Base-by-base conservation (phyloP, 2,797 vertebrate species). In the Danio choprae region DNA sequence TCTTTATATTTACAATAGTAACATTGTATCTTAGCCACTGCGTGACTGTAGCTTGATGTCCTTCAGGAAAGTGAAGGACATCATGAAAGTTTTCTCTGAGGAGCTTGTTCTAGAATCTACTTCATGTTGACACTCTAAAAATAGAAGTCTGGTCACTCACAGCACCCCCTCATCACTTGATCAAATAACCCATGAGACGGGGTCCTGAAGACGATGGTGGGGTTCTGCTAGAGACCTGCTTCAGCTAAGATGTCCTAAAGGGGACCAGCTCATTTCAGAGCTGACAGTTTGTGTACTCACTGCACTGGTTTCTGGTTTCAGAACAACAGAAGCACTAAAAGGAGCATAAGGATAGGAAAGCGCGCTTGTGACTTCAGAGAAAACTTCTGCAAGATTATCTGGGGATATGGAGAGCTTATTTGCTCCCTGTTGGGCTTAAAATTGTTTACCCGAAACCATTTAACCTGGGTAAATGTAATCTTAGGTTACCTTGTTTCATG, bases 41-140 rank as follows among this genome's bases (percentile, higher is more conserved):
- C 63, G 72, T 41, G 51, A 69, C 43, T 15, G 18, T 56, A 3
- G 11, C 44, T 50, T 50, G 68, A 55, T 38, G 46, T 62, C 40
- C 64, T 81, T 74, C 53, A 13, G 65, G 59, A 83, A 58, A 20
- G 65, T 64, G 67, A 83, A 83, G 63, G 82, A 74, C 75, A 51
- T 51, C 15, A 51, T 11, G 48, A 4, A 13, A 77, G 72, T 29
- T 40, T 74, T 79, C 84, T 77, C 81, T 65, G 80, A 81, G 71
- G 81, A 84, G 81, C 64, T 77, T 80, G 81, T 77, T 81, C 64
- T 77, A 83, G 84, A 87, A 87, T 87, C 77, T 86, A 72, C 83
- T 86, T 83, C 84, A 86, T 86, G 87, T 85, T 86, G 82, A 86
- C 84, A 84, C 84, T 85, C 81, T 88, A 86, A 86, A 84, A 84